Percentiles rank a stretch among this genome's conserved stretches.
Evolutionary conservation across 2,797 vertebrate species (phyloP).

Genomic region (Phalanger gymnotis): DNA sequence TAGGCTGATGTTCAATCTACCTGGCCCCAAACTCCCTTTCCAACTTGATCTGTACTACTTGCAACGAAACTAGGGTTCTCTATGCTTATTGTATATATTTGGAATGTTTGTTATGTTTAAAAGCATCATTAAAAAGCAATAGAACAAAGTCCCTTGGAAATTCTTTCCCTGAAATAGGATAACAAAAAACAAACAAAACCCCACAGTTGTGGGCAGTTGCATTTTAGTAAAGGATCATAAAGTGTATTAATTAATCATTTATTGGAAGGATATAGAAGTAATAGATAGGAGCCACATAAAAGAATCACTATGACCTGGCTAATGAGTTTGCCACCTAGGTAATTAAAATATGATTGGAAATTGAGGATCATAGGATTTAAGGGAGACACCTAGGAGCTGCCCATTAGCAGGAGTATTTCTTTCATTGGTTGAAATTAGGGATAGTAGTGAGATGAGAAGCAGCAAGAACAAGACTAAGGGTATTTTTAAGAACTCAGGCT

Average conservation of each 20-base stretch:
- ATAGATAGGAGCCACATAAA: background rate
- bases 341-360: background rate
- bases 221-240: background rate
- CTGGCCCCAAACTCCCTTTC: background rate
- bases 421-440: background rate
- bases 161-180: background rate
- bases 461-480: background rate
- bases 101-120: background rate
- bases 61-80: background rate
- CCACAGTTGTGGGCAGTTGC: background rate
- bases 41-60: background rate
- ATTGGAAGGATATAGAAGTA: background rate
- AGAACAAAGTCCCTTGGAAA: background rate
- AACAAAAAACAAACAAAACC: background rate
- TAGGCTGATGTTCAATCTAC: background rate
- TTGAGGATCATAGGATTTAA: background rate
- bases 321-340: background rate
- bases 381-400: background rate
- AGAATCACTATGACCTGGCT: background rate
- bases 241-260: background rate
- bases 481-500: background rate
- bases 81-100: background rate
- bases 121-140: background rate
- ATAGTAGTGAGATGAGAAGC: background rate
- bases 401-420: background rate